These are phyloP conservation scores for Melanerpes aurifrons DNA, from an alignment of 2,113 vertebrate species.

Conservation along the genomic window DNA sequence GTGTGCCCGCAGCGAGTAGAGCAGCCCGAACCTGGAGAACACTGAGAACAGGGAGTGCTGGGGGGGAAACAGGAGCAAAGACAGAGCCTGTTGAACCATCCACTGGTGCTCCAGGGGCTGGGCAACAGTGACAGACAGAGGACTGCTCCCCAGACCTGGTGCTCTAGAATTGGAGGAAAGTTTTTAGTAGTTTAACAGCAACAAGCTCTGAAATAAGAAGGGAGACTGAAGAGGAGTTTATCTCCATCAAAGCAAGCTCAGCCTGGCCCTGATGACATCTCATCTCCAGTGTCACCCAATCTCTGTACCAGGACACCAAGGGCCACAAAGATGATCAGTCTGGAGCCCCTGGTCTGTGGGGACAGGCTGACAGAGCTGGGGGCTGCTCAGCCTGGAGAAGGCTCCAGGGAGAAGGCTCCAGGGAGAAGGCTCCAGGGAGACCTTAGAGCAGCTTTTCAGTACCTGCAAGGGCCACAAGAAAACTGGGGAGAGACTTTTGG, in stretches of 20 bases:
- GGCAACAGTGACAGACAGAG: background rate
- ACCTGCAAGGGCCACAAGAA: too few relatives aligned
- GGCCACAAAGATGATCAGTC: too few relatives aligned
- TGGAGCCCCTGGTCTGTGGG: too few relatives aligned
- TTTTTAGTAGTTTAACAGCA: background rate
- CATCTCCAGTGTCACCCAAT: background rate
- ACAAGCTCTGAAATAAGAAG: background rate
- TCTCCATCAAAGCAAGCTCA: background rate
- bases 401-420: too few relatives aligned
- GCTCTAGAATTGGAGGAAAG: background rate
- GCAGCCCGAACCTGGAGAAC: constrained; percentile 80
- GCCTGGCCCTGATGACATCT: rapidly evolving
- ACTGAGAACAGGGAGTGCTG: constrained; percentile 69
- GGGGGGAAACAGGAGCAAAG: background rate
- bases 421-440: too few relatives aligned
- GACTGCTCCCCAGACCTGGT: background rate
- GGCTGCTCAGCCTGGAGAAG: too few relatives aligned
- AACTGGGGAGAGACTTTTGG: too few relatives aligned
- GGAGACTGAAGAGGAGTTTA: background rate
- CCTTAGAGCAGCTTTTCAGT: too few relatives aligned
- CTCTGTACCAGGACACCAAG: too few relatives aligned
- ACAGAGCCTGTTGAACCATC: background rate
- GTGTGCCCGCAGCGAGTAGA: constrained; percentile 79
- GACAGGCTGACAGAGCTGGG: too few relatives aligned
- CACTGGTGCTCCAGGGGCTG: too few relatives aligned